These are phyloP conservation scores for Cercopithecus petaurista DNA, from an alignment of 2,797 vertebrate species.

Conservation along the genomic window DNA sequence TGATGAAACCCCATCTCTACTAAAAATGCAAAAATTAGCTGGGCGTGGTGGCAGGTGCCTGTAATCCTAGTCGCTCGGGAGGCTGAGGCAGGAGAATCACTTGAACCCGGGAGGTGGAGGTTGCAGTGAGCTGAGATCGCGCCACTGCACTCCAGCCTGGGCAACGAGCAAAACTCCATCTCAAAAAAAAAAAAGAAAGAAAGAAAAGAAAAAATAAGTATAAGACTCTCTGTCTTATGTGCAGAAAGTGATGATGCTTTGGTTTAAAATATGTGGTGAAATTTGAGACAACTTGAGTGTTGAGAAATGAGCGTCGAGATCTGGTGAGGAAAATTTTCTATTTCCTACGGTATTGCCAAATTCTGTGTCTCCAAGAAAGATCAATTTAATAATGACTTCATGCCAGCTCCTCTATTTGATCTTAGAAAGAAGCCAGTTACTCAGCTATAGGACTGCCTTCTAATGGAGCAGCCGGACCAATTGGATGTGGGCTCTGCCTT, in stretches of 20 bases:
- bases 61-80: too few species aligned
- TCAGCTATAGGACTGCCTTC: rapidly evolving
- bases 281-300: background rate
- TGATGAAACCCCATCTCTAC: background rate
- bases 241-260: background rate
- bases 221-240: background rate
- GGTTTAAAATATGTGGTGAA: background rate
- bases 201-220: background rate
- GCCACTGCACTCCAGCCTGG: too few species aligned
- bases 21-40: background rate
- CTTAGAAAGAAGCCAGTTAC: background rate
- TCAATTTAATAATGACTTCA: background rate
- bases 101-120: too few species aligned
- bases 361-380: background rate
- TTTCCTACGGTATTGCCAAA: background rate
- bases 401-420: background rate
- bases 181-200: background rate
- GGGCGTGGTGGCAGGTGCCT: too few species aligned
- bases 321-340: background rate
- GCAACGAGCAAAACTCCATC: too few species aligned
- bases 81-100: too few species aligned
- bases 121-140: too few species aligned
- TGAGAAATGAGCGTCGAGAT: background rate
- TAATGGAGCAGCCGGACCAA: background rate
- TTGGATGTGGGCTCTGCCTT: background rate